Evolutionary conservation across 2,888 invertebrate genomes (phyloP).

Genomic region (Stratiomys singularior): DNA sequence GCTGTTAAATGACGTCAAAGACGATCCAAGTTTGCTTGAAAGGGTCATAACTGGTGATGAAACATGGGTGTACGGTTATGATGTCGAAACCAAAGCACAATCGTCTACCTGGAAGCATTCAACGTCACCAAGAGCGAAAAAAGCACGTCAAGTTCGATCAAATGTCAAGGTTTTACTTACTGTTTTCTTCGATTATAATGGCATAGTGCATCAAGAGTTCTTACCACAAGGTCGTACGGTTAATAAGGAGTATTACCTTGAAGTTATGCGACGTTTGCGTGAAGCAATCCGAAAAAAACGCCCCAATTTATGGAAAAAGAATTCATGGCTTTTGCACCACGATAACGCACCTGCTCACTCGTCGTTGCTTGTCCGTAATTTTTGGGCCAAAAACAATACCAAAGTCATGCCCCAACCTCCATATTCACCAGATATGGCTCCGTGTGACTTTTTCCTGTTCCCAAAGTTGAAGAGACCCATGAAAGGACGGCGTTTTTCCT

Average conservation of each 20-base stretch:
- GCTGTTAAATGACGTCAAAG: neutral
- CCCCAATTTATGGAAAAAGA: slow-evolving; percentile 24
- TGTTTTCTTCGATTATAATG: slow-evolving; percentile 10
- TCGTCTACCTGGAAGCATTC: neutral
- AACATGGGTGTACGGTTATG: slow-evolving; percentile 3
- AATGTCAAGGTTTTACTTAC: slow-evolving; percentile 29
- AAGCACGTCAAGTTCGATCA: slow-evolving; percentile 8
- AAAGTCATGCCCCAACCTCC: neutral
- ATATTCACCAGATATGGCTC: slow-evolving; percentile 14
- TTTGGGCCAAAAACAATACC: neutral
- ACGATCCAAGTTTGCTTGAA: neutral
- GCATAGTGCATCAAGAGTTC: slow-evolving; percentile 23
- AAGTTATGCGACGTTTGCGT: slow-evolving; percentile 17
- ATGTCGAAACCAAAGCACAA: slow-evolving; percentile 7
- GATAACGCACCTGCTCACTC: slow-evolving; percentile 21
- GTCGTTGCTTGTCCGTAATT: slow-evolving; percentile 15
- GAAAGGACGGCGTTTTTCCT: slow-evolving; percentile 1
- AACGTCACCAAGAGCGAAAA: neutral
- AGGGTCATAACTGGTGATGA: slow-evolving; percentile 6
- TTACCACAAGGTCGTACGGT: slow-evolving; percentile 11
- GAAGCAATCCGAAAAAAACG: slow-evolving; percentile 34
- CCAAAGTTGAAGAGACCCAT: slow-evolving; percentile 10
- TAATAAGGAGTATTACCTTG: slow-evolving; percentile 9
- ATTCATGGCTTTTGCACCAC: slow-evolving; percentile 33
- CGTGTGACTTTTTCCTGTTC: neutral